These are phyloP conservation scores for Spinibarbus caldwelli DNA, from an alignment of 2,797 vertebrate genomes.

Conservation along the genomic window DNA sequence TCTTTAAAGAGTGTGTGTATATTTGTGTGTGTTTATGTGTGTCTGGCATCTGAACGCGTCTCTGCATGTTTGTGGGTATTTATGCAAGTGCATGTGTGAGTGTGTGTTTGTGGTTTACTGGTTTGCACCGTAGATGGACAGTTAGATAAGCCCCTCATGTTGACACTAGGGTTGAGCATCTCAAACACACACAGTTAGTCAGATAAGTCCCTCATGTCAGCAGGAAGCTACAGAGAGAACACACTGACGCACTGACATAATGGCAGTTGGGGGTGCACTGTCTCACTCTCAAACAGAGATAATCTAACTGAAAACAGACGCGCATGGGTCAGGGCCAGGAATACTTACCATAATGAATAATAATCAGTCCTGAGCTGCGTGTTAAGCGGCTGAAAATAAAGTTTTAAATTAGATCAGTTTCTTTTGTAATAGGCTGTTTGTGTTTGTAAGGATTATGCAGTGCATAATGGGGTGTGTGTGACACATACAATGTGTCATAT, in stretches of 20 bases:
- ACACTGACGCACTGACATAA: constrained; percentile 42
- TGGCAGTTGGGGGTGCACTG: constrained; percentile 33
- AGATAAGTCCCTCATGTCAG: constrained; percentile 59
- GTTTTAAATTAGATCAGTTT: constrained; percentile 15
- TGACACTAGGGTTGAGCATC: constrained; percentile 55
- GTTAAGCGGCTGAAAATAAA: constrained; percentile 16
- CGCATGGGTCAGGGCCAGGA: constrained; percentile 30
- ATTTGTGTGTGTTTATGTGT: constrained; percentile 15
- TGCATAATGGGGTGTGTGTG: neutral
- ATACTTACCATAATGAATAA: constrained; percentile 30
- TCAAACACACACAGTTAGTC: constrained; percentile 58
- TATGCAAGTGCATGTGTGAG: constrained; percentile 41
- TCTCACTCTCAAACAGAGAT: constrained; percentile 41
- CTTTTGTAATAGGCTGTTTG: constrained; percentile 14
- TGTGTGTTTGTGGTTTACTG: constrained; percentile 53
- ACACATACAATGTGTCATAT: neutral
- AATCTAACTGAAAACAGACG: constrained; percentile 52
- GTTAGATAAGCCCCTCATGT: constrained; percentile 59
- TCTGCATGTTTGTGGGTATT: constrained; percentile 37
- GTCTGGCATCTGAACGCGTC: constrained; percentile 13
- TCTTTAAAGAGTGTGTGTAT: constrained; percentile 19
- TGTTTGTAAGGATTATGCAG: neutral
- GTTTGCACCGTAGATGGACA: constrained; percentile 60
- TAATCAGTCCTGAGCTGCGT: neutral
- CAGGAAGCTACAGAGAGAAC: constrained; percentile 55